Evolutionary conservation across 2,797 vertebrate species (phyloP), one percentile per base, ranked within the genome.

Genomic region (Agapornis canus): DNA sequence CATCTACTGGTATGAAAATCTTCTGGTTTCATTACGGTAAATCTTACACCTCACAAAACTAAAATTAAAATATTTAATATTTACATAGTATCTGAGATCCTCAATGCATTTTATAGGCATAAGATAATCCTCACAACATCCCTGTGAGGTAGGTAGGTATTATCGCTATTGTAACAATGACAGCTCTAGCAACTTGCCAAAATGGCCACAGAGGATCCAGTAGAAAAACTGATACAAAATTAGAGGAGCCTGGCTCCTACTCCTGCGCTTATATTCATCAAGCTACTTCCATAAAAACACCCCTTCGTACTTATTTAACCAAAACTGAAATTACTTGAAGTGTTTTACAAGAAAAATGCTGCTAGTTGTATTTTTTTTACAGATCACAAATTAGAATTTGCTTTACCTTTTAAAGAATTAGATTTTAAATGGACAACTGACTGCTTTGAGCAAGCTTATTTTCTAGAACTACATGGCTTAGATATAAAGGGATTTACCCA

Each of bases 211-310:
- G 81, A 85, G 86, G 88, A 96, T 90, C 85, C 79, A 59, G 82
- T 42, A 65, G 86, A 73, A 94, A 86, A 92, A 81, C 20, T 12
- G 22, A 56, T 78, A 96, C 21, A 94, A 94, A 89, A 95, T 69
- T 84, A 93, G 65, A 90, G 85, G 89, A 95, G 89, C 89, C 82
- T 95, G 89, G 95, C 92, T 94, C 91, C 92, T 96, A 96, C 86
- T 96, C 80, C 90, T 95, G 92, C 40, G n/a, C 94, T 97, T 96
- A 94, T 90, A 94, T 88, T 91, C 79, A 94, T 92, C 88, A 96
- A 94, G 87, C 92, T 94, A 94, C 89, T 83, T 91, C 87, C 82
- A 87, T 91, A 73, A 83, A 68, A 51, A 15, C 49, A 81, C 69
- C 49, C 54, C 66, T 81, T 88, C 42, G 91, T 79, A 60, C 3